A percentile compares a stretch with the other conserved stretches of the same genome.
These are phyloP conservation scores for Abramis brama DNA, from an alignment of 2,113 vertebrate species.

Conservation along the genomic window DNA sequence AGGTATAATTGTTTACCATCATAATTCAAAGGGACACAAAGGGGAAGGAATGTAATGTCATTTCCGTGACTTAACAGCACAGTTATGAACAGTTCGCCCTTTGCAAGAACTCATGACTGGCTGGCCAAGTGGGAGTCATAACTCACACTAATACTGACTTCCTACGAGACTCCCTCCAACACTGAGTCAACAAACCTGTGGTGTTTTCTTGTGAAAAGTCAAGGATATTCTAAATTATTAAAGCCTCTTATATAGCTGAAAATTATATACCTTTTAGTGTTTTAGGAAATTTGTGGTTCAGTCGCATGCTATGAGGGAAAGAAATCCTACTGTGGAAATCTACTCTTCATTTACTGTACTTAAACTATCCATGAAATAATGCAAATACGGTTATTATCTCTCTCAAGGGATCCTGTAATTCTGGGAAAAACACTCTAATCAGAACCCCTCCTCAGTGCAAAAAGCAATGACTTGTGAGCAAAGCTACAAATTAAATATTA, in stretches of 20 bases:
- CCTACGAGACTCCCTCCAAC: conserved; percentile 83
- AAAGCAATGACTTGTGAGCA: neutral
- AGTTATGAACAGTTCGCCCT: conserved; percentile 89
- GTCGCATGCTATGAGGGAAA: conserved; percentile 21
- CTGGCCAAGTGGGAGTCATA: conserved; percentile 84
- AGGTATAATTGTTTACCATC: conserved; percentile 84
- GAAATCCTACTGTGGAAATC: conserved; percentile 17
- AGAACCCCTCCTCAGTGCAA: neutral
- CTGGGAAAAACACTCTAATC: conserved; percentile 8
- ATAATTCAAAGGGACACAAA: conserved; percentile 89
- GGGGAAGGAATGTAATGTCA: conserved; percentile 89
- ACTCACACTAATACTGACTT: conserved; percentile 86
- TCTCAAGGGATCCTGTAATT: conserved; percentile 11
- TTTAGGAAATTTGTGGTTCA: conserved; percentile 45
- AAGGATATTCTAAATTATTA: conserved; percentile 75
- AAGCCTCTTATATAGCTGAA: conserved; percentile 64
- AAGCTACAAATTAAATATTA: neutral
- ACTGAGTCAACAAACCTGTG: conserved; percentile 83
- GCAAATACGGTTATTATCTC: neutral
- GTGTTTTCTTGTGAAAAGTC: conserved; percentile 78
- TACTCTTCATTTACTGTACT: conserved; percentile 22
- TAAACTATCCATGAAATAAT: conserved; percentile 27
- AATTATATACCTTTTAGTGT: conserved; percentile 66
- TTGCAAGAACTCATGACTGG: conserved; percentile 82
- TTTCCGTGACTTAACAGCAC: conserved; percentile 90